Conservation (phyloP, 2,797 vertebrate species). For the Etheostoma nigrum region DNA sequence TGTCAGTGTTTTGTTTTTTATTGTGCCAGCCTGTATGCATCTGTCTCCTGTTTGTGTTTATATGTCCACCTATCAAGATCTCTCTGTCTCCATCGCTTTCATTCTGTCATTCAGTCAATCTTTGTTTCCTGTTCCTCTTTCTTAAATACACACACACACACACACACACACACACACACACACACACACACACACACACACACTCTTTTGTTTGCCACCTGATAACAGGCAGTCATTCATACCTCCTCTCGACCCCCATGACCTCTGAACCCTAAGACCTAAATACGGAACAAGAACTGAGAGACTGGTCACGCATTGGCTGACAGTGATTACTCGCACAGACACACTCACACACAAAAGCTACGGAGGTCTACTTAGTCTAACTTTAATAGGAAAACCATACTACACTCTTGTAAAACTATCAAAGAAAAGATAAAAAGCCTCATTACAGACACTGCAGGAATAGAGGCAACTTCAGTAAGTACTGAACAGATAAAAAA, state of each 20-base stretch:
- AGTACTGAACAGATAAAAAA: not conserved
- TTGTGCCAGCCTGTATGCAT: not conserved
- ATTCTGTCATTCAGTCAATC: slow-evolving; percentile 50
- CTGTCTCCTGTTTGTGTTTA: slow-evolving; percentile 28
- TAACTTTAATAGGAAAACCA: not conserved
- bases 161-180: slow-evolving; percentile 21
- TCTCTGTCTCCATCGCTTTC: slow-evolving; percentile 15
- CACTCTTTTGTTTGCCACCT: slow-evolving; percentile 71
- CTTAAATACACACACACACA: slow-evolving; percentile 19
- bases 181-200: slow-evolving; percentile 12
- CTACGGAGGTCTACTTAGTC: not conserved
- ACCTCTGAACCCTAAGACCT: slow-evolving; percentile 73
- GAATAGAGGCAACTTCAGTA: not conserved
- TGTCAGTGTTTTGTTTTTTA: not conserved
- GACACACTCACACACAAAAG: slow-evolving; percentile 21
- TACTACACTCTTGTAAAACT: not conserved
- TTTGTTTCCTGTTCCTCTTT: slow-evolving; percentile 50
- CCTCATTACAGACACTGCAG: not conserved
- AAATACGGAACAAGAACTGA: slow-evolving; percentile 72
- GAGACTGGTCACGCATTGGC: slow-evolving; percentile 56
- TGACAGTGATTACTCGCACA: slow-evolving; percentile 37
- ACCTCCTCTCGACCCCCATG: slow-evolving; percentile 57
- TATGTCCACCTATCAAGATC: slow-evolving; percentile 8
- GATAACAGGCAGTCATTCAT: slow-evolving; percentile 77
- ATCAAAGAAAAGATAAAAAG: not conserved